phyloP scores from a whole-genome alignment of 2,888 invertebrate genomes.

The Anaspis maculata region DNA sequence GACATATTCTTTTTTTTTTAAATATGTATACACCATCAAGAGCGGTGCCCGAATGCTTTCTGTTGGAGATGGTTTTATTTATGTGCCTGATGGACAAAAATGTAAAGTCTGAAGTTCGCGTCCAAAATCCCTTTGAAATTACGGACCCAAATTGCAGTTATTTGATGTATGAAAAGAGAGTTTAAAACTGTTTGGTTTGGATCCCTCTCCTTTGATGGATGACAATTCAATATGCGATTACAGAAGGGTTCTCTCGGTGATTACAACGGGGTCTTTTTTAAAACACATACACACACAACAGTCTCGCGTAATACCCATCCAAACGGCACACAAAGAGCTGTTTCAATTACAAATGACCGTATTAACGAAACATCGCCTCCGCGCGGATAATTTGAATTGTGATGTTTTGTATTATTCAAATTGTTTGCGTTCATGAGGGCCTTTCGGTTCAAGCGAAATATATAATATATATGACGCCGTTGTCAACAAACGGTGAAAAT shows the following conservation, averaged over 20 bases:
- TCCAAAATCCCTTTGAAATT: conserved; percentile 1
- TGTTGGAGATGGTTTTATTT: too few relatives aligned
- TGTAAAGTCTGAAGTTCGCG: too few relatives aligned
- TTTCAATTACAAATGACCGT: conserved; percentile 37
- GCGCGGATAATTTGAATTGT: conserved; percentile 11
- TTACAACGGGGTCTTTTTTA: conserved; percentile 35
- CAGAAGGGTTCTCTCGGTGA: conserved; percentile 33
- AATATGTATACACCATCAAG: too few relatives aligned
- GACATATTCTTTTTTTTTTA: too few relatives aligned
- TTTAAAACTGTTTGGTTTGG: conserved; percentile 35
- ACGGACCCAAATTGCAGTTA: conserved; percentile 24
- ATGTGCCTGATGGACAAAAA: too few relatives aligned
- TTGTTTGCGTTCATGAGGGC: too few relatives aligned
- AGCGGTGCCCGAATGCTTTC: too few relatives aligned
- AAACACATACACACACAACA: conserved; percentile 29
- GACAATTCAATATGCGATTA: conserved; percentile 40
- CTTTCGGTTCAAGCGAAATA: too few relatives aligned
- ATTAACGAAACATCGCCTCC: conserved; percentile 33
- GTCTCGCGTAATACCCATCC: conserved; percentile 17
- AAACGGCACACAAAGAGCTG: conserved; percentile 26
- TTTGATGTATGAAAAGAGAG: conserved; percentile 28
- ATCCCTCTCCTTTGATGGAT: conserved; percentile 31
- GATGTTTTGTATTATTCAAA: too few relatives aligned
- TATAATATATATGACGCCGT: too few relatives aligned
- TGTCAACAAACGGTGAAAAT: too few relatives aligned